Evolutionary conservation across 2,113 vertebrate species (phyloP), one percentile per base, ranked within the genome.

Genomic region (Mastomys coucha): DNA sequence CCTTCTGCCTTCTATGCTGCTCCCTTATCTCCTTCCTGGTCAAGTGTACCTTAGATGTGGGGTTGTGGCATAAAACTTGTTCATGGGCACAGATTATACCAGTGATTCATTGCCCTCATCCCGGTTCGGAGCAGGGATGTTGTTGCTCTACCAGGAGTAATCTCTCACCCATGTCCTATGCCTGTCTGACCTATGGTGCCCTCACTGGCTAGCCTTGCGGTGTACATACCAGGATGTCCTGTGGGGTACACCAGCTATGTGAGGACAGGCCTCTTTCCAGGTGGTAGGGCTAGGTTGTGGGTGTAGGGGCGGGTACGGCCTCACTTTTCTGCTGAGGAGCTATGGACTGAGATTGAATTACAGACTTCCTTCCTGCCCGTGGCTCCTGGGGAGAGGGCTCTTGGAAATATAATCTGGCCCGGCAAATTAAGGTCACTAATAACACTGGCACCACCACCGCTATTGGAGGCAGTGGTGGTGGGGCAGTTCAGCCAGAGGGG

Each of bases 301-400:
- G 36, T 33, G 9, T 51, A 16, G 78, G 81, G 77, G 84, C 80
- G 42, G 86, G 84, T 89, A 82, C 67, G 91, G 81, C 97, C 73
- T 72, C 31, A 49, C 53, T 33, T 91, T 82, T 86, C 72, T 95
- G 84, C 89, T 28, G 97, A 98, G 94, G 93, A 97, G 77, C 93
- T 91, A 89, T 94, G 96, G 60, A 77, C 10, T 0, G 78, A 95
- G 97, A 96, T 96, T 97, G 96, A 95, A 97, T 98, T 98, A 97
- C 97, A 45, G 86, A 94, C 96, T 97, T 97, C 94, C 97, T 98
- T 98, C 98, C 98, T 98, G 98, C 88, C 96, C 85, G 95, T n/a
- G 58, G 75, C 96, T 98, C 89, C 33, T 36, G 84, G 97, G 97
- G 97, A 97, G 97, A 88, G 96, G 91, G 91, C 96, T 97, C 95